Evolutionary conservation across 92 coral and sea anemone species (phyloP).

Genomic region (Epizoanthus fatuus): DNA sequence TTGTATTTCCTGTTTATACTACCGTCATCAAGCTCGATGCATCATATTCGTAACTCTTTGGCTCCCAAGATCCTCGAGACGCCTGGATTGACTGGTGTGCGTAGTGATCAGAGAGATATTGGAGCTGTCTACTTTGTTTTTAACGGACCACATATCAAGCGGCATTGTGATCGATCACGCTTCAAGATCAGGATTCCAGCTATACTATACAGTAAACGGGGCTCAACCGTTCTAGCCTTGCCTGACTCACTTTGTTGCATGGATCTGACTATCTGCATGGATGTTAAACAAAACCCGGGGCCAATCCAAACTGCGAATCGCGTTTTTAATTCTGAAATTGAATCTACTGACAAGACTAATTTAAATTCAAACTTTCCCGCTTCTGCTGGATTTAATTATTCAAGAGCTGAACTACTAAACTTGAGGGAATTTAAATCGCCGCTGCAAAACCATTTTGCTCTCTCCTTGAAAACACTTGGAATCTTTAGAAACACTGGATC

Average conservation of each 20-base stretch:
- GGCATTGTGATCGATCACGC: background rate
- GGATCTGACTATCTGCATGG: too few species aligned
- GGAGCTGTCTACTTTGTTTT: constrained; percentile 5
- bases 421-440: background rate
- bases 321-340: too few species aligned
- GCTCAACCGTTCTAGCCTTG: too few species aligned
- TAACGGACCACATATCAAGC: constrained; percentile 22
- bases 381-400: too few species aligned
- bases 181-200: too few species aligned
- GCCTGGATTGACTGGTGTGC: constrained; percentile 20
- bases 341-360: too few species aligned
- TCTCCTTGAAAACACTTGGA: constrained; percentile 18
- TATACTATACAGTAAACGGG: too few species aligned
- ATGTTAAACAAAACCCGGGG: too few species aligned
- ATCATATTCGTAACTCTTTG: constrained; percentile 11
- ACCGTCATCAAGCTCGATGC: constrained; percentile 4
- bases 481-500: constrained; percentile 24
- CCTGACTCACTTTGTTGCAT: too few species aligned
- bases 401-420: too few species aligned
- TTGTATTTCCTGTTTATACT: constrained; percentile 5
- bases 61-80: constrained; percentile 11
- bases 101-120: background rate
- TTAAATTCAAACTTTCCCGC: too few species aligned
- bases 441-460: constrained; percentile 20
- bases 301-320: too few species aligned